Evolutionary conservation across 1,140 invertebrate genomes (phyloP), one percentile per base, ranked within the genome.

Genomic region (Neuroterus valhalla): DNA sequence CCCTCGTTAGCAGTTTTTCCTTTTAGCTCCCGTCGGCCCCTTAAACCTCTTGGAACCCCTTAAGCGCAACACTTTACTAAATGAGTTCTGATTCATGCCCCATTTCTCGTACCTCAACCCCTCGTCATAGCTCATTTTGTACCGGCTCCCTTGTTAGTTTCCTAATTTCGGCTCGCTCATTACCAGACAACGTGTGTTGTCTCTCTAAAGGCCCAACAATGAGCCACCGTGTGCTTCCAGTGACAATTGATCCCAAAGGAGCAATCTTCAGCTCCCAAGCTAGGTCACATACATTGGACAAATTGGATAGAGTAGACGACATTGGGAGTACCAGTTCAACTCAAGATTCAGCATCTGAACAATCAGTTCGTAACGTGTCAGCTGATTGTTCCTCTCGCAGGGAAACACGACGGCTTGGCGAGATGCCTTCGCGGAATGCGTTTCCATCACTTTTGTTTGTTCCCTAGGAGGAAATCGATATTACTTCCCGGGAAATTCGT

Each of bases 71-170:
- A 84, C 79, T 82, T 80, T 75, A 77, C 77, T 70, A 85, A 84
- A 83, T 82, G 82, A 85, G 81, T 84, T 85, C 79, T 83, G 83
- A 84, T 80, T 83, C 74, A 75, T 73, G 79, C 72, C 74, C 72
- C 71, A 69, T 72, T 79, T 70, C 55, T 48, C 17, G 46, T 76
- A 74, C 76, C 45, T 66, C 73, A 75, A 70, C 44, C 66, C 44
- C 23, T 77, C 71, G 31, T 71, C 69, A 71, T 74, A 67, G 12
- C 43, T 62, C 55, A 62, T 62, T 62, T 62, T 26, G 31, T 62
- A 31, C 26, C 23, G 26, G 55, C 55, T 62, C 55, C 55, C 55
- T 62, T 62, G 55, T 62, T 62, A 62, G 55, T 62, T 62, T 62
- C 21, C 55, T 62, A 62, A 62, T 62, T 62, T 62, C 55, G 55